Conservation (phyloP, 2,113 vertebrate genomes). For the Parus major region DNA sequence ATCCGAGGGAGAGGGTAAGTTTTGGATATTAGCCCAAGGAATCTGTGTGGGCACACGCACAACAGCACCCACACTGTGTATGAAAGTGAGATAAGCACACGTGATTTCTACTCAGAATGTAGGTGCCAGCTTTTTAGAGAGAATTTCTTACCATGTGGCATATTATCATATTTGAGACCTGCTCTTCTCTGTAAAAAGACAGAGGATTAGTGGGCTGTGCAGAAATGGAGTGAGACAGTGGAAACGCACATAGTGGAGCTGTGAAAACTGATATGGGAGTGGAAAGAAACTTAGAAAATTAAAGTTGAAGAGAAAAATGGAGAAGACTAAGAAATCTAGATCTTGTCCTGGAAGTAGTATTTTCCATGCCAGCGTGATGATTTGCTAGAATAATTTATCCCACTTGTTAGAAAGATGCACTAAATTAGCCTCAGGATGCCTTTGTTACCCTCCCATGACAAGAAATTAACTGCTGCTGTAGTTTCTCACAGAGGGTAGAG, state of each 20-base stretch:
- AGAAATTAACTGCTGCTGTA: neutral
- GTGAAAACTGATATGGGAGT: constrained; percentile 34
- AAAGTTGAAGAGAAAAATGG: neutral
- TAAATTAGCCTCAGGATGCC: neutral
- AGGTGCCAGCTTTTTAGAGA: constrained; percentile 55
- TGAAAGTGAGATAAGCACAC: constrained; percentile 57
- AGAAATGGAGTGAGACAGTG: constrained; percentile 66
- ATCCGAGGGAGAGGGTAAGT: neutral
- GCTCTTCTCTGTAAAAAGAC: constrained; percentile 59
- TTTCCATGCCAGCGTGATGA: neutral
- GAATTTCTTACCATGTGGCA: constrained; percentile 68
- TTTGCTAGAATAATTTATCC: constrained; percentile 3
- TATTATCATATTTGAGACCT: constrained; percentile 63
- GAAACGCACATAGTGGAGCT: constrained; percentile 51
- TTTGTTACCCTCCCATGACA: neutral
- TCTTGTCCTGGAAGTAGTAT: neutral
- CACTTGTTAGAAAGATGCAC: neutral
- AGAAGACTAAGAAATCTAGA: neutral
- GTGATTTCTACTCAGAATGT: constrained; percentile 45
- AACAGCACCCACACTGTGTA: constrained; percentile 38
- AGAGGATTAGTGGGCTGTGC: constrained; percentile 59
- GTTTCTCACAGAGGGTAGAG: neutral
- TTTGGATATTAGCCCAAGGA: constrained; percentile 46
- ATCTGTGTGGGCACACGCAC: constrained; percentile 22
- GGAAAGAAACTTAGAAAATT: constrained; percentile 20